Evolutionary conservation across 2,888 invertebrate genomes (phyloP).

Genomic region (Drosophila seclusa): DNA sequence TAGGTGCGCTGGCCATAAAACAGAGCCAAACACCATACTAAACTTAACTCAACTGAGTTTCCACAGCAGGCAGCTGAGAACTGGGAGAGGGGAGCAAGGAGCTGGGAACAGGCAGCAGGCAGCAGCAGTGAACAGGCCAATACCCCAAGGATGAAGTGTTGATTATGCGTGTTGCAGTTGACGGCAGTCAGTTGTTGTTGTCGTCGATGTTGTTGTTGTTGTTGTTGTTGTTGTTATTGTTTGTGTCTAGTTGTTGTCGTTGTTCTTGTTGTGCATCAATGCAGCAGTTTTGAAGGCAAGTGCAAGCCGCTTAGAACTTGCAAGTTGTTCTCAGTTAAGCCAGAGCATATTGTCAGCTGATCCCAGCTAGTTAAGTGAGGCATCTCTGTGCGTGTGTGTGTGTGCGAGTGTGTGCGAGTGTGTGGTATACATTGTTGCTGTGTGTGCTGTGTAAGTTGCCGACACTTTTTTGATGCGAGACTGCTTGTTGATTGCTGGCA

Average conservation of each 20-base stretch:
- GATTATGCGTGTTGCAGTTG: conserved; percentile 60
- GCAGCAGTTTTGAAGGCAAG: conserved; percentile 47
- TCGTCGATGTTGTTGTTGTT: conserved; percentile 14
- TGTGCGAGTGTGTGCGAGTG: conserved; percentile 9
- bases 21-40: conserved; percentile 3
- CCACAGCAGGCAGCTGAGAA: background rate
- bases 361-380: conserved; percentile 23
- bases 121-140: conserved; percentile 30
- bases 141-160: conserved; percentile 63
- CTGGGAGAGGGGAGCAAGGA: background rate
- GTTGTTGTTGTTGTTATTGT: conserved; percentile 20
- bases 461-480: conserved; percentile 4
- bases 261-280: conserved; percentile 25
- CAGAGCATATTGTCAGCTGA: conserved; percentile 52
- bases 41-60: conserved; percentile 15
- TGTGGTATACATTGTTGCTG: background rate
- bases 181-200: conserved; percentile 33
- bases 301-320: conserved; percentile 50
- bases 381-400: background rate
- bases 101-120: background rate
- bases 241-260: conserved; percentile 18
- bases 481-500: conserved; percentile 31
- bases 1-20: conserved; percentile 65
- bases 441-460: background rate
- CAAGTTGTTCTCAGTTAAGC: conserved; percentile 16